These are phyloP conservation scores for Protophormia terraenovae DNA, from an alignment of 2,888 invertebrate species.

Conservation along the genomic window DNA sequence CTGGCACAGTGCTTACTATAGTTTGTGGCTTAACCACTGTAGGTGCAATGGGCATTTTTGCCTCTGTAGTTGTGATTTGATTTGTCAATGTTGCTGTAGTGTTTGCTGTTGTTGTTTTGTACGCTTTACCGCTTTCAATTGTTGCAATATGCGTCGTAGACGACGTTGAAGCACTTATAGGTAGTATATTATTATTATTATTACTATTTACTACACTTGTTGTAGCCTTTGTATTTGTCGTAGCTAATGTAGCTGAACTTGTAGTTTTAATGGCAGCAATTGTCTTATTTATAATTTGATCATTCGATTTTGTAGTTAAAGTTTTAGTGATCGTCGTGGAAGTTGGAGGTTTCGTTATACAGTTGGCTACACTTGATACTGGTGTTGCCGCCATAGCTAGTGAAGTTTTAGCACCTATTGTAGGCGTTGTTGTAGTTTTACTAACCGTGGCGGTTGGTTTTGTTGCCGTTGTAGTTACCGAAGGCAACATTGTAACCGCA, in stretches of 20 bases:
- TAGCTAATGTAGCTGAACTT: conserved; percentile 61
- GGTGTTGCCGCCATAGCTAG: conserved; percentile 13
- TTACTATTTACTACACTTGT: conserved; percentile 28
- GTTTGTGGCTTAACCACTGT: not conserved
- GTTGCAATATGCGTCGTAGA: conserved; percentile 33
- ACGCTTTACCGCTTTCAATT: not conserved
- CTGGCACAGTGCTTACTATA: not conserved
- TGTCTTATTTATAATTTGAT: conserved; percentile 33
- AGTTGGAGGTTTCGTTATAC: conserved; percentile 41
- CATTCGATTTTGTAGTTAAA: conserved; percentile 34
- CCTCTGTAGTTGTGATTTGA: conserved; percentile 1
- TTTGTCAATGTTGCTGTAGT: conserved; percentile 2
- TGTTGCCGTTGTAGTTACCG: conserved; percentile 61
- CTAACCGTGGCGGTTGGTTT: conserved; percentile 7
- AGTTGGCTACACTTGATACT: conserved; percentile 21
- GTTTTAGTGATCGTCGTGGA: not conserved
- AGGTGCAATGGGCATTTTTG: too few species aligned
- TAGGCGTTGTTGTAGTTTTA: conserved; percentile 14
- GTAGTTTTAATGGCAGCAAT: conserved; percentile 57
- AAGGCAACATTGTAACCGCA: conserved; percentile 49
- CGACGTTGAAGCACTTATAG: conserved; percentile 36
- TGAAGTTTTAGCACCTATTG: not conserved
- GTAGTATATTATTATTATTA: conserved; percentile 48
- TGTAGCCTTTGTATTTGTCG: conserved; percentile 38
- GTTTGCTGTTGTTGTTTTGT: not conserved